Percentiles rank a stretch among this genome's conserved stretches.
These are phyloP conservation scores for Thera britannica DNA, from an alignment of 2,888 invertebrate genomes.

Conservation along the genomic window DNA sequence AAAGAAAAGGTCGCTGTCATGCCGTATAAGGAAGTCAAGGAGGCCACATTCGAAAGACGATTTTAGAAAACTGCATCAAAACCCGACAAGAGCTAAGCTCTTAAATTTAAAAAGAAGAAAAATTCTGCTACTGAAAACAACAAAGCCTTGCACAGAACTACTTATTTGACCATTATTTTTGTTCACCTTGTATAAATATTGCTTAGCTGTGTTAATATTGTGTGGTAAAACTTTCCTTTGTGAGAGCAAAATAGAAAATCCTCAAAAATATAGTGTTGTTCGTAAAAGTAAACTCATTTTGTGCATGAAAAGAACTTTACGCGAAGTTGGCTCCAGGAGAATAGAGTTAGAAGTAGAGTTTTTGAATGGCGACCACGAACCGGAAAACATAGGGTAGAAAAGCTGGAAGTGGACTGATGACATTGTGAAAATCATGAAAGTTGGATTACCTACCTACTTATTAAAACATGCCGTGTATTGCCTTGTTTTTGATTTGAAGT, in stretches of 20 bases:
- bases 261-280: neutral
- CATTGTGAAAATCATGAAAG: neutral
- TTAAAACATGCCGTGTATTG: no score
- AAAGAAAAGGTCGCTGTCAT: no score
- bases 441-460: no score
- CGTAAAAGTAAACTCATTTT: slow-evolving; percentile 4
- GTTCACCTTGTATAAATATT: slow-evolving; percentile 20
- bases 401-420: neutral
- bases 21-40: no score
- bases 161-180: neutral
- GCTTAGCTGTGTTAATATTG: slow-evolving; percentile 29
- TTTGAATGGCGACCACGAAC: neutral
- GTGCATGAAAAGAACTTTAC: neutral
- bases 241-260: slow-evolving; percentile 13
- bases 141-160: no score
- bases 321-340: neutral
- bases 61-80: no score
- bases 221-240: slow-evolving; percentile 21
- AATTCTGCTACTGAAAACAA: no score
- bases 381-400: neutral
- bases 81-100: no score
- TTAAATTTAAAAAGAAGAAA: no score
- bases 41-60: no score
- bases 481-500: no score
- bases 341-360: neutral